These are phyloP conservation scores for Tragelaphus imberbis DNA, from an alignment of 2,113 vertebrate genomes.

Conservation along the genomic window DNA sequence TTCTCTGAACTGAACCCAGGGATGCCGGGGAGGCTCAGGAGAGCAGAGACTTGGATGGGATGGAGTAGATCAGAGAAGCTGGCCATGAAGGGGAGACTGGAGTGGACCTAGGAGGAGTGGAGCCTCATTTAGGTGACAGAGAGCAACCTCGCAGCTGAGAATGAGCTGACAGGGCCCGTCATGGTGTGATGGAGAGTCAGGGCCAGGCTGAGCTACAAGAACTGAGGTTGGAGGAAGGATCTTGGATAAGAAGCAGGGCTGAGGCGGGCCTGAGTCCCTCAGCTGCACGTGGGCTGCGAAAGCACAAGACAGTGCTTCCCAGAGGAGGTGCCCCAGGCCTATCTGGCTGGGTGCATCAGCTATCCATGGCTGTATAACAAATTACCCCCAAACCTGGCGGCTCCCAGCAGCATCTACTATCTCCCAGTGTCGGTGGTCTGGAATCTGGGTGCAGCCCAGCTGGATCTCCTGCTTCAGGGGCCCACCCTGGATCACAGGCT, in stretches of 20 bases:
- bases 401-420: neutral
- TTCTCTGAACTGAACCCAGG: neutral
- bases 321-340: neutral
- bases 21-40: neutral
- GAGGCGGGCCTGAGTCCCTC: too few species aligned
- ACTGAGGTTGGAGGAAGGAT: neutral
- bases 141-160: neutral
- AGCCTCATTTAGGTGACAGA: neutral
- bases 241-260: neutral
- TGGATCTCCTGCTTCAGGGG: neutral
- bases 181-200: neutral
- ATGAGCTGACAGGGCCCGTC: accelerated
- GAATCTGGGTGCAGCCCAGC: neutral
- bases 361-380: accelerated
- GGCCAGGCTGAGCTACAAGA: neutral
- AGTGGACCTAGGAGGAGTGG: neutral
- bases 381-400: neutral
- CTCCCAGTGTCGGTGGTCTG: neutral
- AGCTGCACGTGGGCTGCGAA: accelerated
- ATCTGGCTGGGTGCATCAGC: too few species aligned
- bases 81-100: accelerated
- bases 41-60: neutral
- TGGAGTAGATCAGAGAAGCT: neutral
- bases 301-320: neutral
- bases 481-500: neutral